Evolutionary conservation across 1,140 invertebrate species (phyloP), one percentile per base, ranked within the genome.

Genomic region (Eubasilissa regina): DNA sequence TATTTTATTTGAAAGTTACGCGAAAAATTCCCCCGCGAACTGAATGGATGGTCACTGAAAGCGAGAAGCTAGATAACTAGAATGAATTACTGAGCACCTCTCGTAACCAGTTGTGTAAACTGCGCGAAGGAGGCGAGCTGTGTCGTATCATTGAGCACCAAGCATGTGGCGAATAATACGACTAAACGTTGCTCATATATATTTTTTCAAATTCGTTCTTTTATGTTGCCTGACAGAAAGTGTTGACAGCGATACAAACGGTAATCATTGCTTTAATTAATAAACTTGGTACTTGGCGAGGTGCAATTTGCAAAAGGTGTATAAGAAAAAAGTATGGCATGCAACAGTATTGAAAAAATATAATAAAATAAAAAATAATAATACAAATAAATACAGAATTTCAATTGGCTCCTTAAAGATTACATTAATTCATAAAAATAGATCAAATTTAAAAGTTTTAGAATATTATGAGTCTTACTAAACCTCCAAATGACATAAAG

Each of bases 91-190:
- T 47, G 45, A 12, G 45, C 19, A n/a, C 51, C 51, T 70, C 66
- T 70, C 13, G 48, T 47, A 51, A 70, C 12, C 66, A 70, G 66
- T 70, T 70, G 66, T 53, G 66, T 47, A 10, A 70, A 70, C 44
- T 25, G 44, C 21, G 66, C 19, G 17, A 19, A 51, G 45, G 66
- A 51, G n/a, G 13, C 66, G 44, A 21, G 66, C 66, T 45, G 47
- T 47, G 66, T 48, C 25, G 6, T 35, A 35, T 6, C 25, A 44
- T 47, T 25, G 3, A 64, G 13, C 60, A 64, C 11, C 17, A 10
- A 64, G 13, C 25, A 64, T 64, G 60, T 64, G 10, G 60, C 60
- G 13, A 64, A 64, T 25, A 43, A 12, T 25, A 64, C 10, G 10
- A 13, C 35, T 25, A 25, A 64, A 64, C 35, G 19, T 21, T 13